Evolutionary conservation across 1,140 invertebrate genomes (phyloP).

Genomic region (Acromyrmex charruanus): DNA sequence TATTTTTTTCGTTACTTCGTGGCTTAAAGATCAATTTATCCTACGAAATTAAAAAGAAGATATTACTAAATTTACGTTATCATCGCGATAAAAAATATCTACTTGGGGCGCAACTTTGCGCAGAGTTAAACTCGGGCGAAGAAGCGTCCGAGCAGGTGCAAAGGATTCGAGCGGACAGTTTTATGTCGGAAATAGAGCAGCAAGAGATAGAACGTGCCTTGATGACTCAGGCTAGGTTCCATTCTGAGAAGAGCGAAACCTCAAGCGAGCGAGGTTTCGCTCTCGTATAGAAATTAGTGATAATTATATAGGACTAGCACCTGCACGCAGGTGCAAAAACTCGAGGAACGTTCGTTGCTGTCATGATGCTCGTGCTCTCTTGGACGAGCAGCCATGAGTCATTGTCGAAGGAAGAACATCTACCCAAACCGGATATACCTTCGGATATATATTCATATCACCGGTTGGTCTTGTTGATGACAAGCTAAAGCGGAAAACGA

Average conservation of each 20-base stretch:
- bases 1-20: neutral
- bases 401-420: constrained; percentile 47
- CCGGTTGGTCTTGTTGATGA: constrained; percentile 33
- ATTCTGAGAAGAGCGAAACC: constrained; percentile 68
- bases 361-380: constrained; percentile 45
- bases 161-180: constrained; percentile 63
- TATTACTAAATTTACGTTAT: constrained; percentile 7
- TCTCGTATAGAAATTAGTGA: constrained; percentile 78
- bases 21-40: neutral
- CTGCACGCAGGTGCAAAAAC: constrained; percentile 77
- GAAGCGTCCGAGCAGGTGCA: constrained; percentile 62
- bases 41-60: neutral
- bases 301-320: constrained; percentile 77
- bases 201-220: constrained; percentile 21
- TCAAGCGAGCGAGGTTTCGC: constrained; percentile 75
- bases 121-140: constrained; percentile 41
- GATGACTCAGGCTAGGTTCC: constrained; percentile 73
- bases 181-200: constrained; percentile 67
- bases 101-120: neutral
- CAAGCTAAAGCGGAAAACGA: constrained; percentile 49
- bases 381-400: constrained; percentile 51
- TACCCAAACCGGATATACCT: constrained; percentile 47
- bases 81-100: neutral
- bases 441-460: neutral
- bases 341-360: constrained; percentile 38